Evolutionary conservation across 64 coral and sea anemone genomes (phyloP), one percentile per base, ranked within the genome.

Genomic region (Porites australiensis): DNA sequence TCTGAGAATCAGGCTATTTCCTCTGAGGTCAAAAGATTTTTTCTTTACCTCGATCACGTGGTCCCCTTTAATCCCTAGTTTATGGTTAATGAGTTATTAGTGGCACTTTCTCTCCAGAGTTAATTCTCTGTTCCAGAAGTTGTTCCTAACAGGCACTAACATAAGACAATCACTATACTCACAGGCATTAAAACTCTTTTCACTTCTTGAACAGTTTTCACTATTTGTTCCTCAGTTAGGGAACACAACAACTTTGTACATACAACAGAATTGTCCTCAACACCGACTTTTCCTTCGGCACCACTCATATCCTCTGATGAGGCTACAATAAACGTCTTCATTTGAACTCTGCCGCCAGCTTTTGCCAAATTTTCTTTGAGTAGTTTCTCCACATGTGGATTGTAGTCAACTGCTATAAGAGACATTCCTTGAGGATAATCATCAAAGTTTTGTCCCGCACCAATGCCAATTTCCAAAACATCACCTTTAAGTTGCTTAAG

Each of bases 161-260:
- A 37, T 37, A 37, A 37, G 27, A 37, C 27, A 37, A 37, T 37
- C 27, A 15, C 14, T 8, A 15, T 5, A 93, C 82, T 66, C 64
- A 92, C 90, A 49, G 90, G 90, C 64, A 86, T 92, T 48, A 92
- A 75, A 46, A 92, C 90, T 44, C 90, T 72, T 18, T 92, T 86
- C 44, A 92, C 64, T 77, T 92, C 90, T 43, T 64, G 44, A 50
- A 92, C 20, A 22, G 82, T 63, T 44, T 86, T 60, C 27, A 13
- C 61, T 14, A 60, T 13, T 60, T 80, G 45, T 12, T 77, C 58
- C 19, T 92, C 72, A 16, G 46, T 77, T 14, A 92, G 16, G 4
- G 54, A 77, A 6, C 90, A 92, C 80, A 92, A 23, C 10, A 68
- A 16, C 10, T 76, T 48, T 0, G 90, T 86, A 64, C 81, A 92